These are phyloP conservation scores for Bactericera cockerelli DNA, from an alignment of 1,140 invertebrate genomes.

Conservation along the genomic window DNA sequence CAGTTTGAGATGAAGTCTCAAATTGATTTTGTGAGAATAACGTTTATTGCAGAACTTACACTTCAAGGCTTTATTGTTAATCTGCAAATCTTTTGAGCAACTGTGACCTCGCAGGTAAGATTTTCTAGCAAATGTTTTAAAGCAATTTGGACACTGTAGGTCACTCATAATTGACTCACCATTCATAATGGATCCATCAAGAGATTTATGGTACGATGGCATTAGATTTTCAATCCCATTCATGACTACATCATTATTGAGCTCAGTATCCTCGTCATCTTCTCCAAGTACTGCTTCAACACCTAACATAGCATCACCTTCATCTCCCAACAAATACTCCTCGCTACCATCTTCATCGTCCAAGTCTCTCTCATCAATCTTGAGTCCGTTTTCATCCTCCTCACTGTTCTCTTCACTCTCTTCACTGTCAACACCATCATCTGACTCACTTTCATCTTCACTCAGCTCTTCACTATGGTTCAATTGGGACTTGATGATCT, in stretches of 20 bases:
- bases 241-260: background rate
- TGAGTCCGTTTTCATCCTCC: background rate
- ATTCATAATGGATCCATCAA: background rate
- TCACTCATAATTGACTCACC: background rate
- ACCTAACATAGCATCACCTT: background rate
- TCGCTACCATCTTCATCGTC: background rate
- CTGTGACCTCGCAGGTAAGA: background rate
- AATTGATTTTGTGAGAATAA: conserved; percentile 1
- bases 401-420: background rate
- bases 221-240: background rate
- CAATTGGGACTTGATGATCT: too few relatives aligned
- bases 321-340: background rate
- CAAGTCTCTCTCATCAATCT: background rate
- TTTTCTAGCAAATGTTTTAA: background rate
- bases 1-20: background rate
- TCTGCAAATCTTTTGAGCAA: conserved; percentile 1
- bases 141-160: background rate
- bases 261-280: background rate
- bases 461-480: too few relatives aligned
- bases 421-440: background rate
- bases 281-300: background rate
- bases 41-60: conserved; percentile 1
- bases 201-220: background rate
- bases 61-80: background rate
- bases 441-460: background rate